Conservation (phyloP, 2,888 invertebrate genomes). For the Pristionchus fissidentatus region DNA sequence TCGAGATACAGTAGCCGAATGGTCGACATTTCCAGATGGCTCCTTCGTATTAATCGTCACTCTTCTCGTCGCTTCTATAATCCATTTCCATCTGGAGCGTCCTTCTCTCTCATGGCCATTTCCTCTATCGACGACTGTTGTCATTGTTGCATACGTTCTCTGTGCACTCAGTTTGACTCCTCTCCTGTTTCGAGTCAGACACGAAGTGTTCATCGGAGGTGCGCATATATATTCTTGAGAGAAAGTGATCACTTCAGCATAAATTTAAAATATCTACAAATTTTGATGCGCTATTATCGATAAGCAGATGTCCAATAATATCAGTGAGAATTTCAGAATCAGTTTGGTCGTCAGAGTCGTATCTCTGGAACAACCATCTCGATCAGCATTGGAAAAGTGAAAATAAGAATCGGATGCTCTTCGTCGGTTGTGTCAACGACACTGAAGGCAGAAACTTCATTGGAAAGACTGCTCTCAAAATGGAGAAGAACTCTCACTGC, state of each 20-base stretch:
- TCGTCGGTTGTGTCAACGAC: conserved; percentile 19
- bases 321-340: background rate
- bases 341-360: conserved; percentile 7
- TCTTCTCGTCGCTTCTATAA: background rate
- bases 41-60: conserved; percentile 14
- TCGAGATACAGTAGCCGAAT: no score
- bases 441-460: background rate
- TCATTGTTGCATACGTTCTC: background rate
- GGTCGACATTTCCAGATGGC: no score
- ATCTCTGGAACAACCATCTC: conserved; percentile 28
- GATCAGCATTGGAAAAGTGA: conserved; percentile 31
- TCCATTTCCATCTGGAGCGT: conserved; percentile 12
- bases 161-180: conserved; percentile 2
- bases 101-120: conserved; percentile 10
- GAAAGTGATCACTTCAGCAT: no score
- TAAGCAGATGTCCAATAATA: background rate
- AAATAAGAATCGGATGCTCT: conserved; percentile 26
- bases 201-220: conserved; percentile 12
- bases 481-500: conserved; percentile 32
- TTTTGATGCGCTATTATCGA: background rate
- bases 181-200: background rate
- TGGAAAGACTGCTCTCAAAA: background rate
- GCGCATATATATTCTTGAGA: no score
- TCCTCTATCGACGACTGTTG: conserved; percentile 8
- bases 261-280: background rate